Conservation (phyloP, 53 echinoderm and acorn worm species). For the Glandiceps talaboti region DNA sequence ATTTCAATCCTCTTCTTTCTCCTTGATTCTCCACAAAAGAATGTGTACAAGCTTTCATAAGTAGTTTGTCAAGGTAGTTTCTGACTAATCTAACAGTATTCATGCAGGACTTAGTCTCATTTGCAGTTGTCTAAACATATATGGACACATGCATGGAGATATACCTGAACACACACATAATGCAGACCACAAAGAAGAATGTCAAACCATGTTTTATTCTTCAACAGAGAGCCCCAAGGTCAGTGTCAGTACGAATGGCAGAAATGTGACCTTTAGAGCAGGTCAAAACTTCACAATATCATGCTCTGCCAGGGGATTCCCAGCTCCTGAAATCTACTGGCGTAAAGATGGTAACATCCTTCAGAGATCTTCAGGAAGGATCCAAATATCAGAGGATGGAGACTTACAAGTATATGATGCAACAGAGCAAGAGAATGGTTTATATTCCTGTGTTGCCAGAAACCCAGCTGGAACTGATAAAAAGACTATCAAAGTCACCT, state of each 20-base stretch:
- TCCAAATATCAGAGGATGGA: slow-evolving; percentile 33
- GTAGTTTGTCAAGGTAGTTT: no score
- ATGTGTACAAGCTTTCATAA: no score
- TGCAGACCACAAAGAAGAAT: no score
- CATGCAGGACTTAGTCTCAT: no score
- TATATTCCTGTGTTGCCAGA: slow-evolving; percentile 56
- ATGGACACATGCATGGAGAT: no score
- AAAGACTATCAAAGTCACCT: slow-evolving; percentile 36
- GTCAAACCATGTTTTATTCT: no score
- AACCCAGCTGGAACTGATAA: slow-evolving; percentile 60
- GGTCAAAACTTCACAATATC: slow-evolving; percentile 68
- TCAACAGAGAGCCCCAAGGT: slow-evolving; percentile 31
- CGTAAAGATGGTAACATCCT: slow-evolving; percentile 34
- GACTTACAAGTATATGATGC: slow-evolving; percentile 43
- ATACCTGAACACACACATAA: no score
- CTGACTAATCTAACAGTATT: no score
- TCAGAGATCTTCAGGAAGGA: background rate
- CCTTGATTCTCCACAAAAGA: no score
- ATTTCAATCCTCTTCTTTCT: no score
- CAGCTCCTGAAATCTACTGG: slow-evolving; percentile 55
- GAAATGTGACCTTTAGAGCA: slow-evolving; percentile 47
- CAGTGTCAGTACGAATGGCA: slow-evolving; percentile 11
- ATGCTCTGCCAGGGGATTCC: slow-evolving; percentile 67
- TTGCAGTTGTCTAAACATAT: no score
- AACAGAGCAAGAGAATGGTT: slow-evolving; percentile 31